Evolutionary conservation across 1,140 invertebrate genomes (phyloP), one percentile per base, ranked within the genome.

Genomic region (Dinothrombium tinctorium): DNA sequence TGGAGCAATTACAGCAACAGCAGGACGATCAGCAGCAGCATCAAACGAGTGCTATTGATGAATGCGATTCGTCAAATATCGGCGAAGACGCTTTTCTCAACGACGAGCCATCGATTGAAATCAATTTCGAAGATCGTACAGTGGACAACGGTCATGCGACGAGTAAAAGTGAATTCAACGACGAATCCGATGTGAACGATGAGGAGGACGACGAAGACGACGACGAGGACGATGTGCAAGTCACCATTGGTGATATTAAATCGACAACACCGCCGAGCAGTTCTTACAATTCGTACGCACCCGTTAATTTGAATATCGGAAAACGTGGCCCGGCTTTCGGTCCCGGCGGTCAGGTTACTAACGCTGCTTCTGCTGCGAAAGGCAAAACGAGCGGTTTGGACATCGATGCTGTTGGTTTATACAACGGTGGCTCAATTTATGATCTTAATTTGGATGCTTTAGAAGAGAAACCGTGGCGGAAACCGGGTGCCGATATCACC

Each of bases 391-490:
- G 45, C 3, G 61, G 61, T 12, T 49, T 65, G 12, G 62, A 66
- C 51, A 42, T 66, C 0, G 62, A 66, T 15, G 53, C 56, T 14
- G 52, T 56, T 12, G 86, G 86, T 0, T 73, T 72, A 2, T 89
- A 94, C 32, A 92, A 90, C 67, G 84, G 83, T n/a, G 74, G 84
- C 17, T 73, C 78, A 2, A 76, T 82, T 3, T 74, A 79, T 50
- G 87, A 94, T 51, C 92, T 78, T 55, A 89, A 86, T 59, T 68
- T 94, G 33, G 82, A 90, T 59, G 74, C 73, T 22, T 61, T 92
- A 40, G 89, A 96, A 59, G 92, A 98, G 51, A 95, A 95, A 59
- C 89, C 90, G 2, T 98, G 90, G 92, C 71, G 86, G 43, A 95
- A 96, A 58, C 90, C 92, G 45, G 92, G 87, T 54, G 84, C 89